phyloP scores from a whole-genome alignment of 2,113 vertebrate genomes.

The Corythaixoides concolor region DNA sequence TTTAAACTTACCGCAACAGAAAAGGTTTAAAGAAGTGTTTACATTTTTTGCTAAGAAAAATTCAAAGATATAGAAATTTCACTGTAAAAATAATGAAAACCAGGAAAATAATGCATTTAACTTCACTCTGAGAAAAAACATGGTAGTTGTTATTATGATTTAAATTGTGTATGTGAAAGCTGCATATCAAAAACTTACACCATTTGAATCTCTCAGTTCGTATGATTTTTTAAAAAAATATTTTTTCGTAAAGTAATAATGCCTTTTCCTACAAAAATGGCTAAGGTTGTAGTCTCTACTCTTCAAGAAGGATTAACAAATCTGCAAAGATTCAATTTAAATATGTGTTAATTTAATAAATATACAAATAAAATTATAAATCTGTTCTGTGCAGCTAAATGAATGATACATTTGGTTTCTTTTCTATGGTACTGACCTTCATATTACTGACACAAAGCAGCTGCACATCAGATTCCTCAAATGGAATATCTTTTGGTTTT shows the following conservation, averaged over 20 bases:
- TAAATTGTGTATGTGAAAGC: background rate
- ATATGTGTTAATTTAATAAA: background rate
- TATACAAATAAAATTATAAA: background rate
- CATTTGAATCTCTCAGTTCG: background rate
- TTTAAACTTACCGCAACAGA: background rate
- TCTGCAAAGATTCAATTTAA: background rate
- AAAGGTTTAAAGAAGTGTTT: background rate
- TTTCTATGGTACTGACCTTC: background rate
- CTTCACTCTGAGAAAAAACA: background rate
- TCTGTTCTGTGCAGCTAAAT: background rate
- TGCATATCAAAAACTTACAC: background rate
- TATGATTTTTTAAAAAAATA: too few species aligned
- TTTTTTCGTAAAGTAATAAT: background rate
- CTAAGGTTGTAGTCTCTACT: background rate
- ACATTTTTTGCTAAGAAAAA: background rate
- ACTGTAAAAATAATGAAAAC: background rate
- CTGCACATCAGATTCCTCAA: background rate
- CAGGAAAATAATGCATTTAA: background rate
- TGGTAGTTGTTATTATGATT: background rate
- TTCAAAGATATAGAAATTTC: background rate
- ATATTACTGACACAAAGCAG: background rate
- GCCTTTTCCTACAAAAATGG: background rate
- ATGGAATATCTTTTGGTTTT: background rate
- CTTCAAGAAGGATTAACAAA: background rate
- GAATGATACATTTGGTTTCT: background rate